Base-by-base conservation (phyloP, 2,113 vertebrate genomes). In the Odontesthes bonariensis region DNA sequence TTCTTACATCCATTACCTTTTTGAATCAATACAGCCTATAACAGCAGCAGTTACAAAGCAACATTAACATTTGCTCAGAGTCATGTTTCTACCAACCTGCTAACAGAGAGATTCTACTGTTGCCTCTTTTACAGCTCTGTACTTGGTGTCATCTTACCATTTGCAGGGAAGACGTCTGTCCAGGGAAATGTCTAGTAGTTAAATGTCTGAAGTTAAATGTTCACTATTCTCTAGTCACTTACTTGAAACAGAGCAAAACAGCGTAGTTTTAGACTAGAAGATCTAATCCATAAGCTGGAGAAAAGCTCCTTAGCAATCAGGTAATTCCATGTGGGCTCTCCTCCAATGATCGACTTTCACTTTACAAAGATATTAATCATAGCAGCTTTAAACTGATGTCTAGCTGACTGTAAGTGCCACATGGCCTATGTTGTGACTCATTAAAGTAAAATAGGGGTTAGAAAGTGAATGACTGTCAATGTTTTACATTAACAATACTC, bases 301-400 rank as follows among this genome's bases (percentile, higher is more conserved):
- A 47, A 47, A 47, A 47, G 44, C 44, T 44, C 13, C 42, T 44
- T 44, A 44, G 14, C 44, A 38, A 38, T 8, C 35, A 10, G 35
- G 6, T 8, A 7, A 38, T 38, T 38, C 35, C 35, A 38, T 38
- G 35, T 38, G 35, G 35, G 35, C 35, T 38, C 35, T 38, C 35
- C 35, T 38, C 35, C 35, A 38, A 38, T 8, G 35, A 10, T 38
- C 35, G 7, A 38, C 16, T 47, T 17, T 47, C 14, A 47, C 44
- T 47, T 47, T 16, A 17, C 44, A 47, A 6, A 64, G 44, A 46
- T 60, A 73, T 66, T 69, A 44, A 79, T 71, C 60, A 53, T 23
- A 13, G 46, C 38, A 6, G 17, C 55, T 69, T 69, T 65, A 60
- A 81, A 63, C 51, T 66, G 42, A 61, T 19, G 32, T 66, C 49